A percentile compares a stretch with the other conserved stretches of the same genome.
Conservation (phyloP, 2,888 invertebrate species). For the Hyposoter dolosus region DNA sequence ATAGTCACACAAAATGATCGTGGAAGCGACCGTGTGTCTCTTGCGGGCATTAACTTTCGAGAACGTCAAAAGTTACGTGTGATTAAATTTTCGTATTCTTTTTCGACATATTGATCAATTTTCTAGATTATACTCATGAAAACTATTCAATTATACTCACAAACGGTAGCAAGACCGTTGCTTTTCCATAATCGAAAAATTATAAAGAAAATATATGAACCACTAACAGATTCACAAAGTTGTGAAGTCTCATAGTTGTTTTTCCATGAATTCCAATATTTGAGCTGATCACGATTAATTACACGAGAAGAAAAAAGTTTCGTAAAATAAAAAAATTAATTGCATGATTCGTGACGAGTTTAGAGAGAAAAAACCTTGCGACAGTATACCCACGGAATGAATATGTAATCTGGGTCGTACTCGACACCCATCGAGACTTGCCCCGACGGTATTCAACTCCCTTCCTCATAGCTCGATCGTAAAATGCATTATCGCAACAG, state of each 20-base stretch:
- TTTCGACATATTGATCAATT: not conserved
- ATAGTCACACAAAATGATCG: not conserved
- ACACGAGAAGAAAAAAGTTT: not conserved
- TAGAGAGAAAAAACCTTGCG: not conserved
- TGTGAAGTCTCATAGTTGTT: too few relatives aligned
- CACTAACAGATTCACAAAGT: too few relatives aligned
- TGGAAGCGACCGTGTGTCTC: not conserved
- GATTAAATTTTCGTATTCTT: not conserved
- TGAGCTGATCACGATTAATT: not conserved
- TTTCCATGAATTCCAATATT: not conserved
- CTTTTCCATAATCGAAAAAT: too few relatives aligned
- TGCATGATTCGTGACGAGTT: constrained; percentile 5
- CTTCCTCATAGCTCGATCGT: constrained; percentile 56
- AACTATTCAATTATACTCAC: not conserved
- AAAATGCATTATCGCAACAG: constrained; percentile 72
- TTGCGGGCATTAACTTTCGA: too few relatives aligned
- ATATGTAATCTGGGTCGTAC: constrained; percentile 52
- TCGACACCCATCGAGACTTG: constrained; percentile 44
- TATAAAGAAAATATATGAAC: too few relatives aligned
- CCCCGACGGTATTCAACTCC: constrained; percentile 41
- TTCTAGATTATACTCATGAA: not conserved
- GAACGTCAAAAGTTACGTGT: too few relatives aligned
- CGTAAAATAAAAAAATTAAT: not conserved
- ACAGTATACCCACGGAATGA: constrained; percentile 18
- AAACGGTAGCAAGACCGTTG: not conserved